Base-by-base conservation (phyloP, 2,797 vertebrate species). In the Amniataba percoides region DNA sequence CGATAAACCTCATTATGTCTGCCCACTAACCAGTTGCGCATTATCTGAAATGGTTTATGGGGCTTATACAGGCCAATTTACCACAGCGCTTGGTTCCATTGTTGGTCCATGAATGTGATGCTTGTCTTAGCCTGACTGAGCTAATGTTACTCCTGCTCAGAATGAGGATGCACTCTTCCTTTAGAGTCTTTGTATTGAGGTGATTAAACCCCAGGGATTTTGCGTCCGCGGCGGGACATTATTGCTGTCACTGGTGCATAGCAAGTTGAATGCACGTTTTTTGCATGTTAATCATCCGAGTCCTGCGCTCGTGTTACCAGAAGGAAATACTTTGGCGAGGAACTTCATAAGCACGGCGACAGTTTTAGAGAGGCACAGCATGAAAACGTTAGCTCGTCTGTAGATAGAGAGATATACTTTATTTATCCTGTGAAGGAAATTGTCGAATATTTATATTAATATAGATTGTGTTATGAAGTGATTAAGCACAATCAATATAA, bases 121-220 rank as follows among this genome's bases (percentile, higher is more conserved):
- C 88, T 94, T 94, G 94, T 95, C 91, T 95, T 92, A 92, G 89
- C 83, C 89, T 89, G 86, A 92, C 90, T 92, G 92, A 93, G 90
- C 89, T 94, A 91, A 94, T 94, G 91, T 92, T 93, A 87, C 89
- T 91, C 84, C 87, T 89, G 83, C 86, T 90, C 83, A 86, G 91
- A 94, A 91, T 87, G 68, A 87, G 78, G 88, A 88, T 88, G 85
- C 83, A 85, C 86, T 85, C 80, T 76, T 91, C 71, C 78, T 87
- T 86, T 80, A 31, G 74, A 87, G 74, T 87, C 89, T 93, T 92
- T 94, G 89, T 89, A 82, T 82, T 83, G 84, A 90, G 88, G 91
- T 92, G 92, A 94, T 94, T 94, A 93, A 93, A 90, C 93, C 89
- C 87, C 66, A 58, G 87, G 90, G 94, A 93, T 91, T 90, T 93